These are phyloP conservation scores for Cuculus canorus DNA, from an alignment of 2,797 vertebrate genomes.

Conservation along the genomic window DNA sequence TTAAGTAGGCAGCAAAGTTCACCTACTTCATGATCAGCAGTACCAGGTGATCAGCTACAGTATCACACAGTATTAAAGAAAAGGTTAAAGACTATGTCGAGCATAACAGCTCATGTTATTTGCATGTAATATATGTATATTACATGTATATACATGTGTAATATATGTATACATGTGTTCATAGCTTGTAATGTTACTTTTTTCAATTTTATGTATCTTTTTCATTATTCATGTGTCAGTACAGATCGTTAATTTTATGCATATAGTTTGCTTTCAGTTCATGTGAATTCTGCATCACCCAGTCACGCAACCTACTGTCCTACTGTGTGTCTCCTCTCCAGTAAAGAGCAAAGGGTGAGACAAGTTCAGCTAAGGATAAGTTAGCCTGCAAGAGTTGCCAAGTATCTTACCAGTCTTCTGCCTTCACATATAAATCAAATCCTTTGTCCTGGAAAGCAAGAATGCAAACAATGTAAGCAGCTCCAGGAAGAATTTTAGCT, in stretches of 20 bases:
- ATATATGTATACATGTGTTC: too few relatives aligned
- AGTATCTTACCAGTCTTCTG: constrained; percentile 80
- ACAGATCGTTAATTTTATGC: neutral
- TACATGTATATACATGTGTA: too few relatives aligned
- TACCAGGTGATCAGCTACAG: rapidly evolving
- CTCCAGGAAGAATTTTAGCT: neutral
- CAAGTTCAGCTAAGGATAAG: neutral
- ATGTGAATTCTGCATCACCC: neutral
- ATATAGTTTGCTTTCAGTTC: neutral
- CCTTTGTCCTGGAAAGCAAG: constrained; percentile 74
- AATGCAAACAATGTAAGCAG: constrained; percentile 1
- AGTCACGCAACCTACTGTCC: neutral
- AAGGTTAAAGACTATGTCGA: neutral
- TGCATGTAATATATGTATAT: too few relatives aligned
- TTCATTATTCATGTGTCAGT: neutral
- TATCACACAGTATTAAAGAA: neutral
- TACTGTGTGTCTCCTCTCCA: neutral
- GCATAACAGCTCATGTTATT: neutral
- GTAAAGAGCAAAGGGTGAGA: neutral
- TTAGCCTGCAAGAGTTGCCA: neutral
- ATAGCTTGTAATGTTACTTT: neutral
- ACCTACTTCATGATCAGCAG: neutral
- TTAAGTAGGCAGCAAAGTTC: neutral
- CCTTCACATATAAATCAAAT: constrained; percentile 76
- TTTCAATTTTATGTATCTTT: neutral